A percentile compares a stretch with the other conserved stretches of the same genome.
These are phyloP conservation scores for Cyaniris semiargus DNA, from an alignment of 2,888 invertebrate species.

Conservation along the genomic window DNA sequence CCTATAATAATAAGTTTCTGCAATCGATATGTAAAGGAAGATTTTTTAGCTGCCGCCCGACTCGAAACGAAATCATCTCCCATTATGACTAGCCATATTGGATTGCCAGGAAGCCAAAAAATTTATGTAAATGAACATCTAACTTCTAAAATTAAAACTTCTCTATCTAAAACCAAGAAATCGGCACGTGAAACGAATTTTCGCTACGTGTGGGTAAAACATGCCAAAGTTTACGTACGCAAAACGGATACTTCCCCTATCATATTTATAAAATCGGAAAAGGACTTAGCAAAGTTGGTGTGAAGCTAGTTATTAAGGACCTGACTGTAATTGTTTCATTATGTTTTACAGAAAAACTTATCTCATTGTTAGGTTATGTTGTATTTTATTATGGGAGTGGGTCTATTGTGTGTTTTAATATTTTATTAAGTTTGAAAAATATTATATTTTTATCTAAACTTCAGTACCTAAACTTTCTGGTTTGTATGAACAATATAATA, in stretches of 20 bases:
- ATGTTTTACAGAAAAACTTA: no score
- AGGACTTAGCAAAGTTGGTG: no score
- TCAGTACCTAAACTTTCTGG: no score
- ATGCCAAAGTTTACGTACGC: background rate
- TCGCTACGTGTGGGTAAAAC: constrained; percentile 15
- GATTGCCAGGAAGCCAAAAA: background rate
- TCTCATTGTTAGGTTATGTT: no score
- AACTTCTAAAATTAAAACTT: background rate
- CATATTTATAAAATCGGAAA: no score
- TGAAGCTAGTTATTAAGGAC: no score
- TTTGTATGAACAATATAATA: no score
- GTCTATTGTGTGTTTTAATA: no score
- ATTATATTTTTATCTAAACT: no score
- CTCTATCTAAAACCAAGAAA: background rate
- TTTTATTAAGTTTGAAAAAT: no score
- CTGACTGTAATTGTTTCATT: no score
- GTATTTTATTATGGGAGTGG: no score
- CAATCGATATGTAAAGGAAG: constrained; percentile 19
- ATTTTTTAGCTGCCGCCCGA: constrained; percentile 16
- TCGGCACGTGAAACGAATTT: background rate
- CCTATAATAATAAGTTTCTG: constrained; percentile 5
- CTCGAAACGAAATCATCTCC: background rate
- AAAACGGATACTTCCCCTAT: constrained; percentile 25
- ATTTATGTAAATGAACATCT: background rate
- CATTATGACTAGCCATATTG: background rate